These are phyloP conservation scores for Pelosia muscerda DNA, from an alignment of 2,888 invertebrate species.

Conservation along the genomic window DNA sequence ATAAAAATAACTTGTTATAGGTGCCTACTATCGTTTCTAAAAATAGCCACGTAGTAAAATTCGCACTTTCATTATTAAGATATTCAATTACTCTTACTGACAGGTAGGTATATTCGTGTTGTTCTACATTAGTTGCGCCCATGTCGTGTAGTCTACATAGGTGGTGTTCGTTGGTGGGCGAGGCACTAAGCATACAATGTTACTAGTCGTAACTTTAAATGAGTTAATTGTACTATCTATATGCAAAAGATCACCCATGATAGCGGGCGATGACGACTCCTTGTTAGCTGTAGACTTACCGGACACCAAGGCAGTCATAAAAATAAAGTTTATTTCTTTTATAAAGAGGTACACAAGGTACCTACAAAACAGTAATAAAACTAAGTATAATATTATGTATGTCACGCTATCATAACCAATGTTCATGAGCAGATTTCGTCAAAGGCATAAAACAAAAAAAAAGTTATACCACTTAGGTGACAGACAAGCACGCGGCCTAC, in stretches of 20 bases:
- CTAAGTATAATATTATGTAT: neutral
- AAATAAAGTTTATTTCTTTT: neutral
- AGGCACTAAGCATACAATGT: slow-evolving; percentile 34
- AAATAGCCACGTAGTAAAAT: neutral
- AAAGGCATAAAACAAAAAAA: no score
- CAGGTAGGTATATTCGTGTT: neutral
- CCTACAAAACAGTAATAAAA: neutral
- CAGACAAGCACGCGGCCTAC: no score
- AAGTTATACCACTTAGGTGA: no score
- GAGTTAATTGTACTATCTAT: slow-evolving; percentile 57
- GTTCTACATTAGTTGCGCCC: neutral
- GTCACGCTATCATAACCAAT: neutral
- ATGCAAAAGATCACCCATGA: slow-evolving; percentile 47
- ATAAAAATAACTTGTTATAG: neutral
- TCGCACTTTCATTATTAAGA: slow-evolving; percentile 2
- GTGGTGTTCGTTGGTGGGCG: slow-evolving; percentile 41
- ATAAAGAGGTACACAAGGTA: no score
- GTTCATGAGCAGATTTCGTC: no score
- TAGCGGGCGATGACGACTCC: slow-evolving; percentile 16
- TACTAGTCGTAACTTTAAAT: slow-evolving; percentile 26
- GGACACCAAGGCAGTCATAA: slow-evolving; percentile 4
- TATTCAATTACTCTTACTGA: neutral
- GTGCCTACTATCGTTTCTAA: neutral
- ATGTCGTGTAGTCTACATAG: slow-evolving; percentile 33
- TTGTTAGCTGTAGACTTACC: slow-evolving; percentile 1